Evolutionary conservation across 2,113 vertebrate genomes (phyloP).

Genomic region (Nibea coibor): DNA sequence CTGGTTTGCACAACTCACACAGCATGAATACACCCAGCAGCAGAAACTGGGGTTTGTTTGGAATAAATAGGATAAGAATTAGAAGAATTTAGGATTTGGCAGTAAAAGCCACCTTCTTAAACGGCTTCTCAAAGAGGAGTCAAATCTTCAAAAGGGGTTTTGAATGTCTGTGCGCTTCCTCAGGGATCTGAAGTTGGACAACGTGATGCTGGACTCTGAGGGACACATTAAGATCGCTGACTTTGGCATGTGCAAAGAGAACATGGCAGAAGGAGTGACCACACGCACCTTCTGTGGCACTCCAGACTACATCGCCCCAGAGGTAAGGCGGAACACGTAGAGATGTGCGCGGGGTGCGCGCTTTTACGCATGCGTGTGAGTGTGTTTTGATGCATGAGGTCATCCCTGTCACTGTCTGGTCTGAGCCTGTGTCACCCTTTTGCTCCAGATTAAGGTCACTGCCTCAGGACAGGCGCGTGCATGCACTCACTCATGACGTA

Average conservation of each 20-base stretch:
- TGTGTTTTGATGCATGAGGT: constrained; percentile 50
- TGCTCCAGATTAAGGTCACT: constrained; percentile 70
- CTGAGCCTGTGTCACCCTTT: constrained; percentile 59
- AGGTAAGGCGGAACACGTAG: constrained; percentile 82
- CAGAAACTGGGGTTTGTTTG: background rate
- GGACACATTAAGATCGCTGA: constrained; percentile 99
- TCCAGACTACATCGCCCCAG: constrained; percentile 98
- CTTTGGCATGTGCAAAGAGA: constrained; percentile 99
- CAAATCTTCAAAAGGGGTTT: background rate
- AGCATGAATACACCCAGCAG: background rate
- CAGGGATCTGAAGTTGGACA: constrained; percentile 97
- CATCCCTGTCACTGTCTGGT: constrained; percentile 59
- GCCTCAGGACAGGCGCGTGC: constrained; percentile 53
- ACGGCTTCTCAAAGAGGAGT: background rate
- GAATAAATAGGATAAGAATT: background rate
- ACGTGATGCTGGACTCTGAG: constrained; percentile 96
- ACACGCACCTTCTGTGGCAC: constrained; percentile 99
- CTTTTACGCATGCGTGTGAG: background rate
- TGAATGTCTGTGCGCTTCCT: constrained; percentile 41
- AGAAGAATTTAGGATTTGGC: background rate
- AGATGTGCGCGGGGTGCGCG: constrained; percentile 1
- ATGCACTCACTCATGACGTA: constrained; percentile 40
- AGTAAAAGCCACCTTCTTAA: background rate
- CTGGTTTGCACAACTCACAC: background rate
- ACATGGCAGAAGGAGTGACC: constrained; percentile 89